phyloP scores from a whole-genome alignment of 1,140 invertebrate genomes.

The Pinna nobilis region DNA sequence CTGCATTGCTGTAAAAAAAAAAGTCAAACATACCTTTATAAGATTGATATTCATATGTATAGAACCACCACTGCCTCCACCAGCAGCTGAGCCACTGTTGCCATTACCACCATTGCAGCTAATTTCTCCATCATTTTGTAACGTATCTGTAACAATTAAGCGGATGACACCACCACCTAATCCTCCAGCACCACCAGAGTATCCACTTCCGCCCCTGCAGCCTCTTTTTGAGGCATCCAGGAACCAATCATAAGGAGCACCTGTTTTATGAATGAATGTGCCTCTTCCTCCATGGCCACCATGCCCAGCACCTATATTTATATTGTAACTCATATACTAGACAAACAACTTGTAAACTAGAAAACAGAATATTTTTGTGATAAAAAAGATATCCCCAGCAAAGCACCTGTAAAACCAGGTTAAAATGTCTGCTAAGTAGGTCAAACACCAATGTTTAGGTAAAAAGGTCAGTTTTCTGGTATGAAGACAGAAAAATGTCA shows the following conservation, averaged over 20 bases:
- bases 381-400: too few relatives aligned
- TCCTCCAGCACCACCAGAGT: constrained; percentile 33
- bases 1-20: not conserved
- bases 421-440: too few relatives aligned
- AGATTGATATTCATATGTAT: constrained; percentile 51
- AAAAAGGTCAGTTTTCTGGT: too few relatives aligned
- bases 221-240: constrained; percentile 56
- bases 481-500: too few relatives aligned
- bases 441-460: too few relatives aligned
- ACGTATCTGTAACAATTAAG: constrained; percentile 44
- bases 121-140: constrained; percentile 60
- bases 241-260: constrained; percentile 49
- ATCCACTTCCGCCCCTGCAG: constrained; percentile 45
- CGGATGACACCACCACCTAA: constrained; percentile 53
- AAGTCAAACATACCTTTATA: constrained; percentile 49
- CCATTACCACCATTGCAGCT: constrained; percentile 54
- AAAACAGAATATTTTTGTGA: too few relatives aligned
- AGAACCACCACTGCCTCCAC: constrained; percentile 64
- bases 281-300: constrained; percentile 60
- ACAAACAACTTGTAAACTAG: not conserved
- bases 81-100: constrained; percentile 22
- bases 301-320: constrained; percentile 56
- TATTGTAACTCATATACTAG: not conserved
- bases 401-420: too few relatives aligned
- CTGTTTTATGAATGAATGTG: constrained; percentile 35